Evolutionary conservation across 2,888 invertebrate species (phyloP), one percentile per base, ranked within the genome.

Genomic region (Cinara cedri): DNA sequence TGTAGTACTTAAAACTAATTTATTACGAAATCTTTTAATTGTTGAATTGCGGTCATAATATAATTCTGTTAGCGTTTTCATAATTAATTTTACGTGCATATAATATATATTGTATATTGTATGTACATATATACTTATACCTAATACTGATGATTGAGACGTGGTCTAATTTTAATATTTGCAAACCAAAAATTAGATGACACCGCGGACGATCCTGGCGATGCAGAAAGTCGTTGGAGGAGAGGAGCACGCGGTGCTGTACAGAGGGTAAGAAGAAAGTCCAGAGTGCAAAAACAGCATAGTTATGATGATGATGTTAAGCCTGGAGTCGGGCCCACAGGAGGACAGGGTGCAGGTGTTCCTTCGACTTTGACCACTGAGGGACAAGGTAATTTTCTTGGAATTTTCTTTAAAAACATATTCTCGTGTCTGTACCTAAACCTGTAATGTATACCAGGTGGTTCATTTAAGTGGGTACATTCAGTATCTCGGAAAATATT

Each of bases 241-340:
- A 84, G 34, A 83, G 86, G 75, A 83, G 85, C 34, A 80, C 84
- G 82, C 26, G 82, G 83, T 55, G 82, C 82, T 42, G 82, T 83
- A 76, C 82, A 81, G 57, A 81, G 85, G 26, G 83, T 84, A 6
- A 87, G 91, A 24, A 86, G 90, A 80, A 90, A 89, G 82, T 90
- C 91, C 0, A 85, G 88, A 70, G 90, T 74, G 24, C 89, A 90
- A 21, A 87, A 94, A 16, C 94, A 94, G 85, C 92, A 93, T 85
- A 94, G 94, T 84, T 93, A 93, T 85, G 94, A 94, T 84, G 94
- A 94, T 83, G 94, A 94, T 84, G 88, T 90, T 82, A 89, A 89
- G 84, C 26, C 76, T 9, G 76, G 55, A 4, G 66, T 57, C 13
- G 78, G 78, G 60, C 76, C 57, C 34, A 46, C 60, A 76, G 78